Conservation (phyloP, 2,113 vertebrate species). For the Hemibagrus wyckioides region DNA sequence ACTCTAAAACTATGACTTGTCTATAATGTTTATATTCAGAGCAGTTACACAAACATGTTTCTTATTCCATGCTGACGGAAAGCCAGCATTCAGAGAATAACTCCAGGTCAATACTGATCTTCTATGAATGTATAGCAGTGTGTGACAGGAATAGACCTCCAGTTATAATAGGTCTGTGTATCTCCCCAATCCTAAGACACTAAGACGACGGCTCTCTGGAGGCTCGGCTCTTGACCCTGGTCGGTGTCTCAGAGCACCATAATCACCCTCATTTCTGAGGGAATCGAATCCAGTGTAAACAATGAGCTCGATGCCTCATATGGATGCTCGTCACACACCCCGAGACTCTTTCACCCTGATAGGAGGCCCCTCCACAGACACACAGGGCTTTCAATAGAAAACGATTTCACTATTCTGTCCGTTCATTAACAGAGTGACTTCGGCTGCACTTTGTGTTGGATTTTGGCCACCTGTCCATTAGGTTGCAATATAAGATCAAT, state of each 20-base stretch:
- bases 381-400: conserved; percentile 36
- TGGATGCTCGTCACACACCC: conserved; percentile 59
- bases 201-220: conserved; percentile 38
- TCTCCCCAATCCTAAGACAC: conserved; percentile 37
- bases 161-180: conserved; percentile 44
- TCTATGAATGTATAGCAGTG: conserved; percentile 40
- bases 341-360: conserved; percentile 43
- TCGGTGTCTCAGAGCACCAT: conserved; percentile 45
- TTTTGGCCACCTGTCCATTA: conserved; percentile 33
- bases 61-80: conserved; percentile 11
- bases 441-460: conserved; percentile 25
- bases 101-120: conserved; percentile 30
- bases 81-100: conserved; percentile 17
- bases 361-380: conserved; percentile 35
- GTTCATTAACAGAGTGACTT: conserved; percentile 40
- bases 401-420: conserved; percentile 38
- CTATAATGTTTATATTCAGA: conserved; percentile 19
- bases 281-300: conserved; percentile 55
- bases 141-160: conserved; percentile 44
- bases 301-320: conserved; percentile 49
- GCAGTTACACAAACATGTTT: conserved; percentile 2
- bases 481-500: conserved; percentile 25
- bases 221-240: conserved; percentile 52
- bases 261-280: conserved; percentile 57
- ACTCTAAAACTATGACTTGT: not conserved